These are phyloP conservation scores for Henricia sp. DNA, from an alignment of 53 echinoderm and acorn worm genomes.

Conservation along the genomic window DNA sequence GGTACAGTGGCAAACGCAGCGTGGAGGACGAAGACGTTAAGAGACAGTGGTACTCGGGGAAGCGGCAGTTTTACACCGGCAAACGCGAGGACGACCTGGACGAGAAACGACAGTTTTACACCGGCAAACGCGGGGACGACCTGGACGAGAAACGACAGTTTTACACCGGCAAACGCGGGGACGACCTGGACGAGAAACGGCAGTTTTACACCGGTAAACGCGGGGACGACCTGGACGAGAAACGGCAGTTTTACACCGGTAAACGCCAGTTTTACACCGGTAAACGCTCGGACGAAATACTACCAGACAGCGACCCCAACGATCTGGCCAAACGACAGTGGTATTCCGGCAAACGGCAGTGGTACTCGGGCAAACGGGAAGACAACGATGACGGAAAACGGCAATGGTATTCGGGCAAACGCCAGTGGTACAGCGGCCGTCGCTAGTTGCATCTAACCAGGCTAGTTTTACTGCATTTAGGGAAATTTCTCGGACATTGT, in stretches of 20 bases:
- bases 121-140: constrained; percentile 41
- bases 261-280: constrained; percentile 77
- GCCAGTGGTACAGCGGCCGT: constrained; percentile 46
- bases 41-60: constrained; percentile 51
- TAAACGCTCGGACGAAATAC: not conserved
- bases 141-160: constrained; percentile 4
- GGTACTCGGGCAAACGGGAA: constrained; percentile 38
- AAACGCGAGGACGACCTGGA: constrained; percentile 39
- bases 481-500: constrained; percentile 7
- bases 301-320: not conserved
- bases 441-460: not conserved
- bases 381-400: constrained; percentile 45
- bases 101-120: constrained; percentile 72
- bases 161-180: constrained; percentile 43
- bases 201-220: constrained; percentile 60
- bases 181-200: constrained; percentile 17
- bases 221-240: constrained; percentile 13
- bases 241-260: constrained; percentile 72
- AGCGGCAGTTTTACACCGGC: constrained; percentile 55
- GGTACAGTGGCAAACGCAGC: constrained; percentile 71
- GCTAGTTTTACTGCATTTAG: not conserved
- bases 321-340: constrained; percentile 56
- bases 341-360: constrained; percentile 61
- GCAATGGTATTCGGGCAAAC: constrained; percentile 41
- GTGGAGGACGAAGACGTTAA: constrained; percentile 61